phyloP scores from a whole-genome alignment of 2,113 vertebrate species.

The Saiga tatarica region DNA sequence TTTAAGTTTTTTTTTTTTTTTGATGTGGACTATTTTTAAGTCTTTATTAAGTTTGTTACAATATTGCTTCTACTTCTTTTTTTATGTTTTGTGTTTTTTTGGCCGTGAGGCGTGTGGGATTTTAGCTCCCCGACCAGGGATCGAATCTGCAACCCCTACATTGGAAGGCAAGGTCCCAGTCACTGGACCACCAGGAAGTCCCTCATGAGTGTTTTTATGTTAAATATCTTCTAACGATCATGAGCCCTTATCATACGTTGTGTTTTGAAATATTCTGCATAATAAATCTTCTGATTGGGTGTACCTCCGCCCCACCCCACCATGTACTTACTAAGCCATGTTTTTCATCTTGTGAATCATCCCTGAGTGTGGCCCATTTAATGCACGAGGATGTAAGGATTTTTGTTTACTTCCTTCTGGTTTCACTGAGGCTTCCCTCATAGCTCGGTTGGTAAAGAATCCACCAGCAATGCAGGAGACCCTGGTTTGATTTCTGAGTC shows the following conservation, averaged over 20 bases:
- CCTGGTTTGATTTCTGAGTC: not conserved
- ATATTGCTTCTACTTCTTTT: not conserved
- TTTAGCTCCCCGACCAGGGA: not conserved
- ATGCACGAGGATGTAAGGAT: not conserved
- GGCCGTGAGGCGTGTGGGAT: rapidly evolving
- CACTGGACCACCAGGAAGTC: not conserved
- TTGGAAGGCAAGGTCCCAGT: not conserved
- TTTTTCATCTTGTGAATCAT: not conserved
- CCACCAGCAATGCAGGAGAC: not conserved
- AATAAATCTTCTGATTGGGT: not conserved
- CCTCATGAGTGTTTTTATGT: not conserved
- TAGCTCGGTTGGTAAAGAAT: not conserved
- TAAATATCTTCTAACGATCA: not conserved
- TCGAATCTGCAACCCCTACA: not conserved
- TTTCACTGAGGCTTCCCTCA: not conserved
- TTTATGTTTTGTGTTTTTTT: not conserved
- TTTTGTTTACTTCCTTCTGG: not conserved
- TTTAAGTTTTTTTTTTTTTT: not conserved
- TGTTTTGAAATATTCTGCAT: not conserved
- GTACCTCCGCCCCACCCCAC: not conserved
- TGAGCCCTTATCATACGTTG: not conserved
- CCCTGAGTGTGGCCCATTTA: not conserved
- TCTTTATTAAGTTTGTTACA: not conserved
- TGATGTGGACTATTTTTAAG: not conserved
- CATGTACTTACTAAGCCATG: not conserved